Evolutionary conservation across 2,113 vertebrate genomes (phyloP).

Genomic region (Ochotona princeps): DNA sequence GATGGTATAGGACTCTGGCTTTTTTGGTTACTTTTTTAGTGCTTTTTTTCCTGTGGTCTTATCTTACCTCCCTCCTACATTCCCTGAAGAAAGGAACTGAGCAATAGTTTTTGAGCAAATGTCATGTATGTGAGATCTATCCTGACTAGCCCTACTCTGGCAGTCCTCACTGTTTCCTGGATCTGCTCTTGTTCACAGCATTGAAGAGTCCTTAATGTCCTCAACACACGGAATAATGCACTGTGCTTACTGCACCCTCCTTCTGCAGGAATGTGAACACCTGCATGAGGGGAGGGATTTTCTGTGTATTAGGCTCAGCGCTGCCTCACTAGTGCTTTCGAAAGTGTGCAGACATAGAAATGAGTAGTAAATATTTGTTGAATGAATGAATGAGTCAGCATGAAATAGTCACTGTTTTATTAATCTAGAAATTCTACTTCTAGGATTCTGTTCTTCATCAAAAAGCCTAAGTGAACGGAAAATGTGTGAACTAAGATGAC

Average conservation of each 20-base stretch:
- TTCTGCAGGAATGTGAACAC: not conserved
- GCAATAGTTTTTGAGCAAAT: not conserved
- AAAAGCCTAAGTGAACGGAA: slow-evolving; percentile 11
- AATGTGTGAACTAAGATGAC: not conserved
- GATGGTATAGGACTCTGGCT: not conserved
- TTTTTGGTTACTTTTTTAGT: not conserved
- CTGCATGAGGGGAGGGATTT: not conserved
- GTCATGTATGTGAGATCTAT: not conserved
- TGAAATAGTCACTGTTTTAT: not conserved
- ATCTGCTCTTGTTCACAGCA: not conserved
- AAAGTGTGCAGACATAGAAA: not conserved
- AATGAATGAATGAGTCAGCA: slow-evolving; percentile 1
- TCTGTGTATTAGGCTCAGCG: not conserved
- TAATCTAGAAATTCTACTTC: not conserved
- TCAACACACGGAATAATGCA: not conserved
- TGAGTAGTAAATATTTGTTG: not conserved
- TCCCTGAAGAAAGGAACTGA: not conserved
- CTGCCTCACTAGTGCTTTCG: not conserved
- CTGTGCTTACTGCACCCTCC: not conserved
- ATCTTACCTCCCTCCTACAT: not conserved
- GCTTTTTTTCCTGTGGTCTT: not conserved
- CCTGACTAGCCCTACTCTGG: not conserved
- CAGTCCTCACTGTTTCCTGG: too few relatives aligned
- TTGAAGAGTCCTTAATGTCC: not conserved
- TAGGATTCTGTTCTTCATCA: slow-evolving; percentile 44